Evolutionary conservation across 1,140 invertebrate genomes (phyloP).

Genomic region (Himalopsyche phryganea): DNA sequence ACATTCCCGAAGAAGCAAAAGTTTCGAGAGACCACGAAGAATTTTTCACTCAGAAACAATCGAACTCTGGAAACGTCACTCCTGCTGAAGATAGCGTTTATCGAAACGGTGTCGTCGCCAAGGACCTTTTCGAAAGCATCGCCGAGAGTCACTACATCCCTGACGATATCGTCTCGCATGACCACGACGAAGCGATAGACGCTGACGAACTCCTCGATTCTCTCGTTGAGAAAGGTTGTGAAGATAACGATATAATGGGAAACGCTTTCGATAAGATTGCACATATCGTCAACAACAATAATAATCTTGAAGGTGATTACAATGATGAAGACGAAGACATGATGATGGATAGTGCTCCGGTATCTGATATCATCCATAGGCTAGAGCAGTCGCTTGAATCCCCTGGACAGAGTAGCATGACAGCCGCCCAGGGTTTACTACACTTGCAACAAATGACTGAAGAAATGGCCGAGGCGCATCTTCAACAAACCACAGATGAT

Average conservation of each 20-base stretch:
- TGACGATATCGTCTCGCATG: conserved; percentile 49
- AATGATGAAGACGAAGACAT: conserved; percentile 59
- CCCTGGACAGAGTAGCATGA: conserved; percentile 46
- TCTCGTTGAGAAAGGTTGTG: conserved; percentile 57
- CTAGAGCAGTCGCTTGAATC: conserved; percentile 55
- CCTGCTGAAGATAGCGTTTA: conserved; percentile 38
- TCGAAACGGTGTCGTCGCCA: conserved; percentile 41
- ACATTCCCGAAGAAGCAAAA: conserved; percentile 42
- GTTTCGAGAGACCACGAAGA: conserved; percentile 34
- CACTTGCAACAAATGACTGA: conserved; percentile 52
- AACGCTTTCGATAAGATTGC: conserved; percentile 48
- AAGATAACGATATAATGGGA: conserved; percentile 54
- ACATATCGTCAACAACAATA: conserved; percentile 41
- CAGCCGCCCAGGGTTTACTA: conserved; percentile 45
- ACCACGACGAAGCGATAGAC: conserved; percentile 50
- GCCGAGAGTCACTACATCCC: conserved; percentile 49
- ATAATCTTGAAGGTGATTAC: conserved; percentile 45
- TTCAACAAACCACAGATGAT: background rate
- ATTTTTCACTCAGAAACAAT: conserved; percentile 43
- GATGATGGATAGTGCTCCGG: conserved; percentile 48
- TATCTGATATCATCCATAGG: conserved; percentile 56
- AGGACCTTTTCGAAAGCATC: conserved; percentile 52
- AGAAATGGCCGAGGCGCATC: conserved; percentile 39
- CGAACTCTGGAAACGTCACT: conserved; percentile 18
- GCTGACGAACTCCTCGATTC: conserved; percentile 54